Conservation (phyloP, 2,888 invertebrate genomes). For the Apodemia hepburni region DNA sequence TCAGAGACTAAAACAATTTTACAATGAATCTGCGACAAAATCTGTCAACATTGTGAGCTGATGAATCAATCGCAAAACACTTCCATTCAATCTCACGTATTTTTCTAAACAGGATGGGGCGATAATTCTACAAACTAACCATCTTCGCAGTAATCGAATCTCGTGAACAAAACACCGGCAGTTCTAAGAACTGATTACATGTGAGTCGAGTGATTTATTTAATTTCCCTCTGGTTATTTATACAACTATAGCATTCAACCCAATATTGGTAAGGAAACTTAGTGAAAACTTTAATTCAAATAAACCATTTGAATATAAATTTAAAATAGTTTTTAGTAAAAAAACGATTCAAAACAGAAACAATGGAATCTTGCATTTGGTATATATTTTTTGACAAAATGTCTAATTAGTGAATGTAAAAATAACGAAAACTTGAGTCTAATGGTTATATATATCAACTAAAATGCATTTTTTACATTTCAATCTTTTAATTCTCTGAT, state of each 20-base stretch:
- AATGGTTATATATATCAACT: no score
- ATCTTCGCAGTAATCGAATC: slow-evolving; percentile 1
- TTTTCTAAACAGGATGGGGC: slow-evolving; percentile 29
- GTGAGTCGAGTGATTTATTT: not conserved
- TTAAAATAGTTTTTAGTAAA: no score
- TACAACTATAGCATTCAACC: not conserved
- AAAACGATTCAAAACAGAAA: no score
- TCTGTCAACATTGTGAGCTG: not conserved
- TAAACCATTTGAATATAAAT: no score
- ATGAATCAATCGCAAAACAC: slow-evolving; percentile 16
- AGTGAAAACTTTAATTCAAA: no score
- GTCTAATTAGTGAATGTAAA: no score
- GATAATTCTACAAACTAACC: slow-evolving; percentile 1
- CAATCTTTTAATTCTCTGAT: no score
- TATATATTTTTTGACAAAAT: no score
- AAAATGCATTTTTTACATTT: no score
- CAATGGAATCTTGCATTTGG: no score
- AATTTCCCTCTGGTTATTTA: not conserved
- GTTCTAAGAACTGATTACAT: not conserved
- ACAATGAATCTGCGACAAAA: not conserved
- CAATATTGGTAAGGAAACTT: not conserved
- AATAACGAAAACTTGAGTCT: no score
- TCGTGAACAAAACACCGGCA: not conserved
- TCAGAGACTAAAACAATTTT: not conserved
- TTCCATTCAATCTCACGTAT: slow-evolving; percentile 25